A percentile compares a stretch with the other conserved stretches of the same genome.
Evolutionary conservation across 2,797 vertebrate species (phyloP).

Genomic region (Notolepis coatsorum): DNA sequence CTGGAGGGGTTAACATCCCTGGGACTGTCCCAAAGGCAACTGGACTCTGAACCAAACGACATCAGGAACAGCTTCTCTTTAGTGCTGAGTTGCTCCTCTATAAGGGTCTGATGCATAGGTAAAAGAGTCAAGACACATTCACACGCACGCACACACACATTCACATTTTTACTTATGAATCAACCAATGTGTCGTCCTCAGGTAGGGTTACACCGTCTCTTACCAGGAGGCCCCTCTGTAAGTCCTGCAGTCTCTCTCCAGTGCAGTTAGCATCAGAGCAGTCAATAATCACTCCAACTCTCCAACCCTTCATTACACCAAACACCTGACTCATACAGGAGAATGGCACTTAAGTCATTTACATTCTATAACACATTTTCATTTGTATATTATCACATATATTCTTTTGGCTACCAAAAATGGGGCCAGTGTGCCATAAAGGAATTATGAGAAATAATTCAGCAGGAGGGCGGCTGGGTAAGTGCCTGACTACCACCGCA

Average conservation of each 20-base stretch:
- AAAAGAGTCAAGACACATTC: neutral
- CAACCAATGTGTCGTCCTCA: neutral
- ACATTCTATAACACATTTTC: too few species aligned
- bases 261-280: slow-evolving; percentile 60
- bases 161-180: neutral
- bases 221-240: slow-evolving; percentile 80
- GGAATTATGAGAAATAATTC: too few species aligned
- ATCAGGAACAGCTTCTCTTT: slow-evolving; percentile 80
- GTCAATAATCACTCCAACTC: slow-evolving; percentile 79
- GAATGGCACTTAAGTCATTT: neutral
- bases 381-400: too few species aligned
- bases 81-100: slow-evolving; percentile 82
- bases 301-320: slow-evolving; percentile 78
- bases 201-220: slow-evolving; percentile 29
- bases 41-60: slow-evolving; percentile 70
- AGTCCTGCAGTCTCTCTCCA: slow-evolving; percentile 60
- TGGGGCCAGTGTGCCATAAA: too few species aligned
- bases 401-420: too few species aligned
- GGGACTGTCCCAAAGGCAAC: slow-evolving; percentile 74
- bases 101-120: slow-evolving; percentile 68
- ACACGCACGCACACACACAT: neutral
- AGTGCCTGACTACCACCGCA: too few species aligned
- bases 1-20: slow-evolving; percentile 48
- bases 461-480: too few species aligned
- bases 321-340: slow-evolving; percentile 73